Conservation (phyloP, 2,797 vertebrate genomes). For the Atherinosoma microstoma region DNA sequence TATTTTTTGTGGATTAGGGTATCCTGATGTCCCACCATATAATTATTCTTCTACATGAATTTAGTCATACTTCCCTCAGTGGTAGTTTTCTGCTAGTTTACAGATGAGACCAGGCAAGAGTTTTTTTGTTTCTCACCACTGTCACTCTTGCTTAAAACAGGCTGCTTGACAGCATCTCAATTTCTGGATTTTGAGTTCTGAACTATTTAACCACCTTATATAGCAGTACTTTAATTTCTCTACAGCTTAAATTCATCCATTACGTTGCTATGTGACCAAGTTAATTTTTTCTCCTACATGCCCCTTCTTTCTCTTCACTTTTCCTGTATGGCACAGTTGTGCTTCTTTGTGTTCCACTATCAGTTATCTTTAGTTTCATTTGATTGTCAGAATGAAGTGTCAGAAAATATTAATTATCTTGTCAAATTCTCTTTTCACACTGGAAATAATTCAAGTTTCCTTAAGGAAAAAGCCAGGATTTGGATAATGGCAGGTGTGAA, state of each 20-base stretch:
- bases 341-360: constrained; percentile 50
- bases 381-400: constrained; percentile 58
- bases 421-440: constrained; percentile 42
- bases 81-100: constrained; percentile 25
- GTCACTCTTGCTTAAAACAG: constrained; percentile 63
- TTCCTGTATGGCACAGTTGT: constrained; percentile 32
- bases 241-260: constrained; percentile 76
- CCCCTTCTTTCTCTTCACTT: constrained; percentile 32
- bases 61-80: neutral
- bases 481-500: constrained; percentile 41
- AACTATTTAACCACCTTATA: constrained; percentile 74
- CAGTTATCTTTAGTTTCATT: constrained; percentile 56
- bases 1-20: neutral
- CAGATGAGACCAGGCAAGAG: constrained; percentile 17
- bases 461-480: constrained; percentile 46
- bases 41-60: constrained; percentile 14
- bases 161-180: constrained; percentile 76
- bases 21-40: neutral
- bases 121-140: constrained; percentile 64
- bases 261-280: constrained; percentile 68
- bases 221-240: constrained; percentile 76
- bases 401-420: constrained; percentile 59
- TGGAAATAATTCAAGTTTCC: constrained; percentile 53
- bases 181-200: constrained; percentile 76
- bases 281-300: constrained; percentile 53